phyloP scores from a whole-genome alignment of 1,140 invertebrate genomes.

The Eumeta japonica region DNA sequence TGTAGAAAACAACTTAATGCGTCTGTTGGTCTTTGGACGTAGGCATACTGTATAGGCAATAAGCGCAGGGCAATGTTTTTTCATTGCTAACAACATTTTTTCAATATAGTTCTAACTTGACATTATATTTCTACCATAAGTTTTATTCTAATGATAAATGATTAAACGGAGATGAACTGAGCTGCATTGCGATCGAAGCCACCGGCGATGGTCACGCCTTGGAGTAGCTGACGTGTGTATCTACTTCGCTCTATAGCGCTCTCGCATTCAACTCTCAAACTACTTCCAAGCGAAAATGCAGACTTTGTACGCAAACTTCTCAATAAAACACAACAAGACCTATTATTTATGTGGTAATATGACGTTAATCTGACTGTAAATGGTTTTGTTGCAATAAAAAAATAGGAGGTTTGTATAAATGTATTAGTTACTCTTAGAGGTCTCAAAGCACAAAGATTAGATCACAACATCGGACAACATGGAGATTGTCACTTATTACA shows the following conservation, averaged over 20 bases:
- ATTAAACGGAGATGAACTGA: slow-evolving; percentile 46
- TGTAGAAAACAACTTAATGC: too few relatives aligned
- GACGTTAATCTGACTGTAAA: too few relatives aligned
- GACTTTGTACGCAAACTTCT: background rate
- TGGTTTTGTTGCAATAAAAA: too few relatives aligned
- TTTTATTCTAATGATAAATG: slow-evolving; percentile 37
- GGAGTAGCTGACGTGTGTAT: background rate
- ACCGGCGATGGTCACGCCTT: slow-evolving; percentile 1
- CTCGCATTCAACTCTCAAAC: background rate
- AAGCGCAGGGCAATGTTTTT: too few relatives aligned
- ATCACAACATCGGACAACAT: too few relatives aligned
- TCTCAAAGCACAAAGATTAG: too few relatives aligned
- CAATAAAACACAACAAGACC: background rate
- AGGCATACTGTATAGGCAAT: too few relatives aligned
- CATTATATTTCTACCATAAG: slow-evolving; percentile 53
- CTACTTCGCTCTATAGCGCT: background rate
- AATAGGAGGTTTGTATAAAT: too few relatives aligned
- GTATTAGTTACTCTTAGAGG: too few relatives aligned
- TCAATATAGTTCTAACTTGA: background rate
- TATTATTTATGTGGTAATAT: background rate
- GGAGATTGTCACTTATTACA: too few relatives aligned
- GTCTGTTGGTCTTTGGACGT: too few relatives aligned
- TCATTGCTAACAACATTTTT: too few relatives aligned
- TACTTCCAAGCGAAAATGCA: background rate
- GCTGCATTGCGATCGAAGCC: slow-evolving; percentile 48